Percentiles rank a stretch among this genome's conserved stretches.
phyloP scores from a whole-genome alignment of 2,888 invertebrate species.

The Melanotus villosus region DNA sequence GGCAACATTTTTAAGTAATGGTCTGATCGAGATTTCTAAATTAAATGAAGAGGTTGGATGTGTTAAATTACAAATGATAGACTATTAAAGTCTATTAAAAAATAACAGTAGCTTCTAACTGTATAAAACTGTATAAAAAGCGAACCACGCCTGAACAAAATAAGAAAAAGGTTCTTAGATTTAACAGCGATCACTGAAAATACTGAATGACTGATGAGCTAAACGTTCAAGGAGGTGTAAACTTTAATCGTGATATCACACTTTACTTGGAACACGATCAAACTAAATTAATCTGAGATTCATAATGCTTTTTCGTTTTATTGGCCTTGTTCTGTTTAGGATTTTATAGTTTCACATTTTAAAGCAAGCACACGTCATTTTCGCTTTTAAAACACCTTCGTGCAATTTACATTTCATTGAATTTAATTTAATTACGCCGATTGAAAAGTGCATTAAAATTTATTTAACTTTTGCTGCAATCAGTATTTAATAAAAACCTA shows the following conservation, averaged over 20 bases:
- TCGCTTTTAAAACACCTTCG: too few species aligned
- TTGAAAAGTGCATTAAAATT: too few species aligned
- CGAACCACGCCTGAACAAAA: neutral
- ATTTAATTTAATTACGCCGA: too few species aligned
- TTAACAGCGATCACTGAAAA: slow-evolving; percentile 9
- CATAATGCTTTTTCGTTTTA: neutral
- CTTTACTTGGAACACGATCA: slow-evolving; percentile 10
- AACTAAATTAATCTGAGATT: slow-evolving; percentile 6
- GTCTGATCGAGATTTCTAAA: too few species aligned
- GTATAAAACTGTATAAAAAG: too few species aligned
- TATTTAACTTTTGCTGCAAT: too few species aligned
- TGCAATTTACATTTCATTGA: too few species aligned
- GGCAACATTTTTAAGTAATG: too few species aligned
- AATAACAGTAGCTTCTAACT: slow-evolving; percentile 9
- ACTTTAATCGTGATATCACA: slow-evolving; percentile 12
- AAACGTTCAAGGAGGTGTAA: slow-evolving; percentile 6
- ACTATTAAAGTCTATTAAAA: neutral
- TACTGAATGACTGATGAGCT: slow-evolving; percentile 5
- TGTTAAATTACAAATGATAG: too few species aligned
- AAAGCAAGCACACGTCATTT: neutral
- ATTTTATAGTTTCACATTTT: neutral
- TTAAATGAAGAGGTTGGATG: too few species aligned
- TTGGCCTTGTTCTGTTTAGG: neutral
- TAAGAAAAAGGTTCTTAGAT: neutral
- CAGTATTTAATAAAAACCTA: too few species aligned